These are phyloP conservation scores for Hylomyscus alleni DNA, from an alignment of 2,797 vertebrate species.

Conservation along the genomic window DNA sequence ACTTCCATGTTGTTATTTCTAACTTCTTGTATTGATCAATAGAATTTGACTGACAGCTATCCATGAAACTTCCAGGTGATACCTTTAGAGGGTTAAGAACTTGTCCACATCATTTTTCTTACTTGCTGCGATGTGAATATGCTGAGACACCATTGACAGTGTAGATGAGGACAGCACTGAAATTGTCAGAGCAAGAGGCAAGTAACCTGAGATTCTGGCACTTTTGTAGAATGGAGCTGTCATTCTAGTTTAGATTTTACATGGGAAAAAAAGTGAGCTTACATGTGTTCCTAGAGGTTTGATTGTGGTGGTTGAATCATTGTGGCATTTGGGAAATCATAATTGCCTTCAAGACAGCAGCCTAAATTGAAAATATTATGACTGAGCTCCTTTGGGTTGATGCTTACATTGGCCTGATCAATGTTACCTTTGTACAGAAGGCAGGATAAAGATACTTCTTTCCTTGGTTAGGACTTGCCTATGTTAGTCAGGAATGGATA, in stretches of 20 bases:
- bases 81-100: not conserved
- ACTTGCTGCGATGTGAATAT: not conserved
- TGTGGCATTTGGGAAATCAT: not conserved
- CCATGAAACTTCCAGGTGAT: not conserved
- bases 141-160: not conserved
- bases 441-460: not conserved
- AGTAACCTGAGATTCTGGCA: not conserved
- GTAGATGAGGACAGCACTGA: not conserved
- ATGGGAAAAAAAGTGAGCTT: not conserved
- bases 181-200: not conserved
- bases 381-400: not conserved
- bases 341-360: not conserved
- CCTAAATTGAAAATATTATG: not conserved
- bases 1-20: not conserved
- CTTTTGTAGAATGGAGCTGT: not conserved
- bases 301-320: not conserved
- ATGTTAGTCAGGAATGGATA: not conserved
- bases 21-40: not conserved
- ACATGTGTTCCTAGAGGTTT: not conserved
- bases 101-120: not conserved
- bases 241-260: not conserved
- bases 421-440: not conserved
- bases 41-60: not conserved
- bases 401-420: not conserved
- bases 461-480: not conserved